These are phyloP conservation scores for Labroides dimidiatus DNA, from an alignment of 2,797 vertebrate genomes.

Conservation along the genomic window DNA sequence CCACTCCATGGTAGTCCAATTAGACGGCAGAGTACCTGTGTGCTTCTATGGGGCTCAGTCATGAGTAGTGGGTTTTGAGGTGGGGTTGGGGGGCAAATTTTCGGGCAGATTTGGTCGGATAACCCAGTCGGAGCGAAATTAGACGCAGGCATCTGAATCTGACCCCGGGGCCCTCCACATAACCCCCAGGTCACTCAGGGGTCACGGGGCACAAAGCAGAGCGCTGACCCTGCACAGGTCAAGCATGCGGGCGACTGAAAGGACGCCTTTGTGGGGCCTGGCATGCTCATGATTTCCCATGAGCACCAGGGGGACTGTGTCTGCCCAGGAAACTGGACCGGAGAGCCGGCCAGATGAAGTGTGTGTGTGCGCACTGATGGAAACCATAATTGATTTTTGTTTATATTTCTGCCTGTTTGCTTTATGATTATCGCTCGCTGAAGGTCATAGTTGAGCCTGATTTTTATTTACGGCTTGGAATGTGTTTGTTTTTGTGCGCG, in stretches of 20 bases:
- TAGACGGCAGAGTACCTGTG: slow-evolving; percentile 63
- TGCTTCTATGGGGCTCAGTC: slow-evolving; percentile 58
- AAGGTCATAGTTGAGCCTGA: slow-evolving; percentile 44
- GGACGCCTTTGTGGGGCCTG: slow-evolving; percentile 85
- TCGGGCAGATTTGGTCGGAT: slow-evolving; percentile 79
- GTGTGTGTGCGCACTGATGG: slow-evolving; percentile 49
- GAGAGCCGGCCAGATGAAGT: slow-evolving; percentile 71
- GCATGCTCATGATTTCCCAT: slow-evolving; percentile 87
- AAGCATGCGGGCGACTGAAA: slow-evolving; percentile 87
- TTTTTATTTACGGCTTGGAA: slow-evolving; percentile 50
- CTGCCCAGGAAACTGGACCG: slow-evolving; percentile 79
- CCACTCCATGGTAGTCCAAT: slow-evolving; percentile 71
- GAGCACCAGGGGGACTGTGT: slow-evolving; percentile 82
- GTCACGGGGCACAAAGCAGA: slow-evolving; percentile 85
- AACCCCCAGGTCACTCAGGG: slow-evolving; percentile 79
- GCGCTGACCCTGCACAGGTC: slow-evolving; percentile 85
- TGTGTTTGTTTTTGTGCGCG: slow-evolving; percentile 40
- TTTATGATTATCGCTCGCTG: slow-evolving; percentile 63
- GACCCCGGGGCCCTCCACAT: slow-evolving; percentile 78
- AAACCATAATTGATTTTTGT: slow-evolving; percentile 72
- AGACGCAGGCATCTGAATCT: slow-evolving; percentile 85
- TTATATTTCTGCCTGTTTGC: slow-evolving; percentile 66
- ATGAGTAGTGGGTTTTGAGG: slow-evolving; percentile 60
- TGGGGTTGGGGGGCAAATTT: slow-evolving; percentile 59
- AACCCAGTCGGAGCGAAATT: slow-evolving; percentile 83